phyloP scores from a whole-genome alignment of 2,113 vertebrate species.

The Meles meles region DNA sequence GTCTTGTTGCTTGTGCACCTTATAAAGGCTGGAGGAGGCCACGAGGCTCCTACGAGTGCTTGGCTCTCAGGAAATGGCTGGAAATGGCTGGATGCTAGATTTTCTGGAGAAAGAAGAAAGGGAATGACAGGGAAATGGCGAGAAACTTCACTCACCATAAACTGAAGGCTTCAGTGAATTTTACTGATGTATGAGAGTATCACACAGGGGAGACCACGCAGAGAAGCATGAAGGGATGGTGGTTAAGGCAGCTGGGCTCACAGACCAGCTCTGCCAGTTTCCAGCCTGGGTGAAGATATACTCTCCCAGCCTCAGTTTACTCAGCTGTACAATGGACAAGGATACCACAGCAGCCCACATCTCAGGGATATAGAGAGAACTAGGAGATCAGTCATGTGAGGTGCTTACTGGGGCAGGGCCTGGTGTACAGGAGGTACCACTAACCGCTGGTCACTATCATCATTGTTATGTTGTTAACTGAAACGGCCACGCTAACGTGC shows the following conservation, averaged over 20 bases:
- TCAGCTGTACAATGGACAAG: neutral
- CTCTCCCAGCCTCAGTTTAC: neutral
- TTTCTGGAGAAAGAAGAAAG: neutral
- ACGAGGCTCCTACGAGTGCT: accelerated
- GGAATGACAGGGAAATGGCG: neutral
- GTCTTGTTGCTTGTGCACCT: neutral
- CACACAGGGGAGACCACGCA: neutral
- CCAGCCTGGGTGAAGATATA: neutral
- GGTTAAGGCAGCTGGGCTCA: neutral
- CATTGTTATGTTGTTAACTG: neutral
- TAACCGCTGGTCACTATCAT: neutral
- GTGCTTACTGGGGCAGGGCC: neutral
- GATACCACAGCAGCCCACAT: neutral
- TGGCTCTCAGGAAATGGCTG: neutral
- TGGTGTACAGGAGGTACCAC: neutral
- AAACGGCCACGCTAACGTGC: neutral
- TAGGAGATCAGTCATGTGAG: neutral
- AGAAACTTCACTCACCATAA: neutral
- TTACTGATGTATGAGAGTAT: neutral
- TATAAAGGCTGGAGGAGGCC: neutral
- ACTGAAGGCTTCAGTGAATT: neutral
- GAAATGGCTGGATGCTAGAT: neutral
- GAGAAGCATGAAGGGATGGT: neutral
- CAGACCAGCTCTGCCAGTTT: neutral
- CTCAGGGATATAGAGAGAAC: neutral